phyloP scores from a whole-genome alignment of 2,888 invertebrate species.

The Cheiracanthium punctorium region DNA sequence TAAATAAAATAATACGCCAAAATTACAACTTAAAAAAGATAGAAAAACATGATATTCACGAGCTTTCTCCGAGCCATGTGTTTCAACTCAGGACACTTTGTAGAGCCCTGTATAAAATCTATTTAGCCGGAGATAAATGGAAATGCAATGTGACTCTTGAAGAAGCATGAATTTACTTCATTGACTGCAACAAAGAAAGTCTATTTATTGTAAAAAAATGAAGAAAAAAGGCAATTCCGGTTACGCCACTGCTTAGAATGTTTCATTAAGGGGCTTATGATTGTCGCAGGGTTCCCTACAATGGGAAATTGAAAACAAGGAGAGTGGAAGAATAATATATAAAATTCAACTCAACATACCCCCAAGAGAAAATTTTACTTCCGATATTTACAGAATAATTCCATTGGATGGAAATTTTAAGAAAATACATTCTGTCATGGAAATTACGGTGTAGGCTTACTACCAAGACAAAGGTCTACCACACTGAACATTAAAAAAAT shows the following conservation, averaged over 20 bases:
- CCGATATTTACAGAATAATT: no score
- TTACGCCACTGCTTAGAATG: constrained; percentile 1
- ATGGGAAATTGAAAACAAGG: constrained; percentile 1
- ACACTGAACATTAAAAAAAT: no score
- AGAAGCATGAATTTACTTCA: background rate
- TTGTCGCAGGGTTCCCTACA: background rate
- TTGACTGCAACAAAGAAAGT: background rate
- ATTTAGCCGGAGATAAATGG: constrained; percentile 8
- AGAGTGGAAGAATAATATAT: no score
- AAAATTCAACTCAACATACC: no score
- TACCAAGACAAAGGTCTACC: no score
- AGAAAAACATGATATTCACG: background rate
- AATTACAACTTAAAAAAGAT: background rate
- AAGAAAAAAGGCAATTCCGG: background rate
- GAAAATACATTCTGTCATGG: no score
- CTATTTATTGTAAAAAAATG: background rate
- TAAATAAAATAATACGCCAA: constrained; percentile 4
- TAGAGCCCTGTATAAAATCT: constrained; percentile 6
- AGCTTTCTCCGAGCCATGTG: background rate
- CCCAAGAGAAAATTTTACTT: no score
- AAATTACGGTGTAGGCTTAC: no score
- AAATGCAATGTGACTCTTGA: constrained; percentile 14
- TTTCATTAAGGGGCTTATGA: background rate
- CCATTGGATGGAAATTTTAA: no score
- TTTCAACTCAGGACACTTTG: background rate